Evolutionary conservation across 1,140 invertebrate species (phyloP).

Genomic region (Drosophila elegans): DNA sequence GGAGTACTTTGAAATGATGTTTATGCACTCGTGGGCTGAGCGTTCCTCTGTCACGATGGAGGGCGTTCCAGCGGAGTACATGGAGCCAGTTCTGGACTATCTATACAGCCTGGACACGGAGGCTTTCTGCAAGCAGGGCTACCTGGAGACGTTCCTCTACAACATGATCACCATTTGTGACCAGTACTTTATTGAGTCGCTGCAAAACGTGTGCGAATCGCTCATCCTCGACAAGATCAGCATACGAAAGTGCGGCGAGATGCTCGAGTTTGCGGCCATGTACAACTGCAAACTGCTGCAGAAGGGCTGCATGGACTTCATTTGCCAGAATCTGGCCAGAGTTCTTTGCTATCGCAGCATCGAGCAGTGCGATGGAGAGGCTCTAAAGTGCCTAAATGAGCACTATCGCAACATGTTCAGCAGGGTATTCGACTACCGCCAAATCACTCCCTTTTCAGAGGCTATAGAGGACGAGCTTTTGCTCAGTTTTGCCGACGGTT

Average conservation of each 20-base stretch:
- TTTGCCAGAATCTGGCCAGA: slow-evolving; percentile 88
- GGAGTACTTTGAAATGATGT: slow-evolving; percentile 91
- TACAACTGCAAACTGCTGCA: slow-evolving; percentile 88
- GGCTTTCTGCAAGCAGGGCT: slow-evolving; percentile 85
- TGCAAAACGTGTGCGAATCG: slow-evolving; percentile 88
- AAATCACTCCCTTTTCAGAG: slow-evolving; percentile 87
- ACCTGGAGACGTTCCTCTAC: slow-evolving; percentile 85
- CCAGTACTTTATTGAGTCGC: slow-evolving; percentile 87
- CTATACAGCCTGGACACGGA: slow-evolving; percentile 87
- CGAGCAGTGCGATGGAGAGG: slow-evolving; percentile 86
- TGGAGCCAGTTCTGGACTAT: slow-evolving; percentile 87
- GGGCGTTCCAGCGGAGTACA: slow-evolving; percentile 74
- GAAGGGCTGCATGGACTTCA: slow-evolving; percentile 87
- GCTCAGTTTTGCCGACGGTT: slow-evolving; percentile 84
- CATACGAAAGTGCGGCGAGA: slow-evolving; percentile 88
- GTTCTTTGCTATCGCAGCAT: slow-evolving; percentile 87
- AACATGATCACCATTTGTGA: slow-evolving; percentile 89
- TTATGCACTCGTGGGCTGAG: slow-evolving; percentile 88
- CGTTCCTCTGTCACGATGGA: slow-evolving; percentile 83
- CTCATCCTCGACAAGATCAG: slow-evolving; percentile 86
- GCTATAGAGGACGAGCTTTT: slow-evolving; percentile 86
- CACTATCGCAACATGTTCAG: slow-evolving; percentile 86
- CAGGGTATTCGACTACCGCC: slow-evolving; percentile 82
- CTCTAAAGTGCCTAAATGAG: slow-evolving; percentile 86
- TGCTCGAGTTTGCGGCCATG: slow-evolving; percentile 87